These are phyloP conservation scores for Tanypteryx hageni DNA, from an alignment of 2,888 invertebrate species.

Conservation along the genomic window DNA sequence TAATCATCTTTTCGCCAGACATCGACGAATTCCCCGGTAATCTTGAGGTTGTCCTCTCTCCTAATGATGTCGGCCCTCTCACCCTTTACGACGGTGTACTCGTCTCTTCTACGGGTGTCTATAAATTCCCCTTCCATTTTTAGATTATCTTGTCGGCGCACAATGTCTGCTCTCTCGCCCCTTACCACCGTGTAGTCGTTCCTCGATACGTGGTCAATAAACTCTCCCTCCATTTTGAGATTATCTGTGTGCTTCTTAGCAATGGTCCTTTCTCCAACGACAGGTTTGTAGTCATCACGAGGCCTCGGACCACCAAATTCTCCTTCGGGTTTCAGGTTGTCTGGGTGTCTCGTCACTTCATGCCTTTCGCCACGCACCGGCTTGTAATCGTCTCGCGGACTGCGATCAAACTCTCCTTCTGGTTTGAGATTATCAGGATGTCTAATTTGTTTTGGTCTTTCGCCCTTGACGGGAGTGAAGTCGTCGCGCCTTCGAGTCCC, in stretches of 20 bases:
- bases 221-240: conserved; percentile 72
- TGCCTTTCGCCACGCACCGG: conserved; percentile 73
- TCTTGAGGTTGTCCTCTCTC: conserved; percentile 70
- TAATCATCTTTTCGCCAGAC: conserved; percentile 71
- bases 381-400: conserved; percentile 74
- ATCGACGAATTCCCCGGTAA: conserved; percentile 66
- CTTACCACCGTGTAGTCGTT: conserved; percentile 73
- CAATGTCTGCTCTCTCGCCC: conserved; percentile 80
- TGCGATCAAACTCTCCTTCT: conserved; percentile 79
- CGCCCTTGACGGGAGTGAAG: conserved; percentile 72
- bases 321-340: conserved; percentile 78
- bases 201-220: conserved; percentile 70
- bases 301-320: conserved; percentile 75
- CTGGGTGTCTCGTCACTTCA: conserved; percentile 72
- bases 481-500: conserved; percentile 79
- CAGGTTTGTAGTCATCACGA: conserved; percentile 65
- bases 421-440: conserved; percentile 75
- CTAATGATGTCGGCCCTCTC: conserved; percentile 77
- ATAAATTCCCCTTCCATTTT: conserved; percentile 82
- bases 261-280: conserved; percentile 72
- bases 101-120: conserved; percentile 77
- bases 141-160: conserved; percentile 71
- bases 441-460: conserved; percentile 65
- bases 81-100: conserved; percentile 76
- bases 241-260: conserved; percentile 75